Percentiles rank a stretch among this genome's conserved stretches.
Conservation (phyloP, 1,140 invertebrate genomes). For the Tetragonula clypearis region DNA sequence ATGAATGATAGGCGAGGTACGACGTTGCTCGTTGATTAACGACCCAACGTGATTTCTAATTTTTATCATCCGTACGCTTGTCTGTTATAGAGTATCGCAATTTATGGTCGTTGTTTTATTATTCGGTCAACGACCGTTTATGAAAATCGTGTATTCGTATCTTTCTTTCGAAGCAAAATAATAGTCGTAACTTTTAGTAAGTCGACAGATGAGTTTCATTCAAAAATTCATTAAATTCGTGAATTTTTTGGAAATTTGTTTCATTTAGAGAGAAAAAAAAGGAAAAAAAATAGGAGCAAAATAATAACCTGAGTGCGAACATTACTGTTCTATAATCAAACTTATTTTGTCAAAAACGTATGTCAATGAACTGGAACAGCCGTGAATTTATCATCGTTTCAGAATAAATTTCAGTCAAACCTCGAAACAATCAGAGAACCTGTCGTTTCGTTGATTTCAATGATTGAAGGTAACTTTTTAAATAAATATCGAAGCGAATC, state of each 20-base stretch:
- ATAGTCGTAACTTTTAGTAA: background rate
- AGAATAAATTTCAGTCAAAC: too few relatives aligned
- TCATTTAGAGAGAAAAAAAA: background rate
- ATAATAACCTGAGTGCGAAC: background rate
- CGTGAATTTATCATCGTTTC: too few relatives aligned
- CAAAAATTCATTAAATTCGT: background rate
- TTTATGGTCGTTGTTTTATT: background rate
- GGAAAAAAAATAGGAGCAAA: background rate
- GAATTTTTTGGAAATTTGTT: background rate
- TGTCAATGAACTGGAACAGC: too few relatives aligned
- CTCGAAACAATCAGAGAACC: too few relatives aligned
- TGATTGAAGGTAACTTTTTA: too few relatives aligned
- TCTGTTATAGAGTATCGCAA: background rate
- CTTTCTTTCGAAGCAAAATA: background rate
- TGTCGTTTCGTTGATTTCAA: too few relatives aligned
- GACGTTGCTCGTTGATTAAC: background rate
- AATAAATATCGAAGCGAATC: too few relatives aligned
- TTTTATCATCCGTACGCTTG: background rate
- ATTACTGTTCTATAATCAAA: too few relatives aligned
- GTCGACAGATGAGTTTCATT: background rate
- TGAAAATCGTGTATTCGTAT: background rate
- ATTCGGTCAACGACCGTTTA: background rate
- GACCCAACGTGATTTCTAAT: background rate
- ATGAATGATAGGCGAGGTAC: background rate
- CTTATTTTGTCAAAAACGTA: too few relatives aligned